These are phyloP conservation scores for Gallinago stenura DNA, from an alignment of 2,797 vertebrate genomes.

Conservation along the genomic window DNA sequence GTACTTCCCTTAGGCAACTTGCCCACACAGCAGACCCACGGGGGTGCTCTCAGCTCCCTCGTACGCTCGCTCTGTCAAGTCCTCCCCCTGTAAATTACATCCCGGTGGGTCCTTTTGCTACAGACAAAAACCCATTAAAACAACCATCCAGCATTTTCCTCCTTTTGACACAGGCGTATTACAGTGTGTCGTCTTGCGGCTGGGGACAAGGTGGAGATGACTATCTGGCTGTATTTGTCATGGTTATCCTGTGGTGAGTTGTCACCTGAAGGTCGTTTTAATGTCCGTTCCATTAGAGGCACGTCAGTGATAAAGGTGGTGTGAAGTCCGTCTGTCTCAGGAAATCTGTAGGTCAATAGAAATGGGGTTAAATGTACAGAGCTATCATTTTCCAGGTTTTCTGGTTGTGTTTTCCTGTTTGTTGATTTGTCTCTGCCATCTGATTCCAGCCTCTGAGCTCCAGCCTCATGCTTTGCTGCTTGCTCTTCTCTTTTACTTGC, in stretches of 20 bases:
- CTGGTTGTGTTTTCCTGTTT: neutral
- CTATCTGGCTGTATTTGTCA: conserved; percentile 51
- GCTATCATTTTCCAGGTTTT: neutral
- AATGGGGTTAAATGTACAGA: neutral
- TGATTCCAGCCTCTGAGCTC: neutral
- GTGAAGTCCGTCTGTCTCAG: neutral
- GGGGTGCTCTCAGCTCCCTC: rapidly evolving
- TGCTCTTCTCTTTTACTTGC: neutral
- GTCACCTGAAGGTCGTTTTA: conserved; percentile 56
- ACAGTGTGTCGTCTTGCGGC: neutral
- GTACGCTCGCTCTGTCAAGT: neutral
- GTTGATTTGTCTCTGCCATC: neutral
- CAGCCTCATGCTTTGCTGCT: neutral
- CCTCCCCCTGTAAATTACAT: conserved; percentile 1
- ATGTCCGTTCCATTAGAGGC: conserved; percentile 5
- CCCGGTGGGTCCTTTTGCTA: neutral
- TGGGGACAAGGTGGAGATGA: conserved; percentile 29
- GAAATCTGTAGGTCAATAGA: neutral
- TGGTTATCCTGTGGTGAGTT: neutral
- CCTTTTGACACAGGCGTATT: conserved; percentile 11
- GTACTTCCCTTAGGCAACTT: neutral
- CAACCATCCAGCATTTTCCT: conserved; percentile 23
- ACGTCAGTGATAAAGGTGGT: neutral
- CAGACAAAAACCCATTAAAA: conserved; percentile 34
- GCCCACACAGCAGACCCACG: neutral